A percentile compares a stretch with the other conserved stretches of the same genome.
Conservation (phyloP, 1,140 invertebrate genomes). For the Lysiphlebus fabarum region DNA sequence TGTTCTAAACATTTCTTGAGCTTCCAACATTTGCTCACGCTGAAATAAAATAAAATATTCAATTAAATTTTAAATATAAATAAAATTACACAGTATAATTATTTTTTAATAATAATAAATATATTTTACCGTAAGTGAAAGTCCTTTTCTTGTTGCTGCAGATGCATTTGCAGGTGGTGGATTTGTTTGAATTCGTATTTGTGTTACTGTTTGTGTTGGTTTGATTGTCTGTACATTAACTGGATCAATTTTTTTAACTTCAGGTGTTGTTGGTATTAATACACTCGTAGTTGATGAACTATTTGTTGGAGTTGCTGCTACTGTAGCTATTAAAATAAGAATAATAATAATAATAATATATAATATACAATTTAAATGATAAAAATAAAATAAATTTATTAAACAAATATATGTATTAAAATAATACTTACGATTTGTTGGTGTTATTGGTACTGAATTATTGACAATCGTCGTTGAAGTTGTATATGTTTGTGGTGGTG, state of each 20-base stretch:
- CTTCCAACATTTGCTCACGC: conserved; percentile 95
- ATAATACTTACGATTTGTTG: conserved; percentile 3
- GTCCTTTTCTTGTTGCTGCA: conserved; percentile 63
- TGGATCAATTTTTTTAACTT: conserved; percentile 42
- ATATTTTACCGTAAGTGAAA: conserved; percentile 75
- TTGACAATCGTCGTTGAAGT: conserved; percentile 20
- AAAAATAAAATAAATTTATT: not conserved
- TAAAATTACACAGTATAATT: too few species aligned
- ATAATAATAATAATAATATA: conserved; percentile 1
- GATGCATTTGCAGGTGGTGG: conserved; percentile 53
- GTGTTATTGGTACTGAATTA: not conserved
- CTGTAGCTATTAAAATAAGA: conserved; percentile 26
- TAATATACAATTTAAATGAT: conserved; percentile 13
- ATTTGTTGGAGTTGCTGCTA: conserved; percentile 38
- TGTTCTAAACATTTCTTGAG: conserved; percentile 95
- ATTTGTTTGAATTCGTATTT: conserved; percentile 58
- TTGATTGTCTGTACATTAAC: conserved; percentile 49
- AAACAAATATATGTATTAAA: conserved; percentile 9
- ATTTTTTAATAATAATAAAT: too few species aligned
- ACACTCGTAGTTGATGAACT: conserved; percentile 41
- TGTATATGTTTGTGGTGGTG: conserved; percentile 38
- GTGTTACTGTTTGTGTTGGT: conserved; percentile 56
- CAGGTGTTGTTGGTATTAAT: conserved; percentile 39
- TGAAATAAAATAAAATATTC: too few species aligned
- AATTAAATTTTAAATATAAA: too few species aligned